Conservation (phyloP, 2,888 invertebrate species). For the Brenthis hecate region DNA sequence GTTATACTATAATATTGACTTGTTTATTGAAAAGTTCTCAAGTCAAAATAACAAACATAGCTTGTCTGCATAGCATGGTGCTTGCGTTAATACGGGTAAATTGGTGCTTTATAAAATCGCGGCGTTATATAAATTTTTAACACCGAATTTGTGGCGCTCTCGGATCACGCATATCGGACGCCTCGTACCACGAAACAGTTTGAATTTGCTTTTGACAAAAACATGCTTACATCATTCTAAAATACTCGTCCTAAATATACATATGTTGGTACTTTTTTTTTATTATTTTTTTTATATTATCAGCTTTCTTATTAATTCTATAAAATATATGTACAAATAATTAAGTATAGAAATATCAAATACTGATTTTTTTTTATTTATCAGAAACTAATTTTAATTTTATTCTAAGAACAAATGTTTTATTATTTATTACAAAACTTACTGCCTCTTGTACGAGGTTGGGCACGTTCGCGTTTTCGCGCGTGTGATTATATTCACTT, state of each 20-base stretch:
- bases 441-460: no score
- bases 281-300: no score
- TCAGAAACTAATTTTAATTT: no score
- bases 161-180: conserved; percentile 62
- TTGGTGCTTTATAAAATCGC: conserved; percentile 52
- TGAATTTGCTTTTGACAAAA: conserved; percentile 8
- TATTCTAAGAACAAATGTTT: no score
- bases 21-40: conserved; percentile 1
- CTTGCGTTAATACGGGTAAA: conserved; percentile 34
- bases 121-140: conserved; percentile 70
- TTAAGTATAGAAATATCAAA: background rate
- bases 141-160: conserved; percentile 69
- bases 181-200: conserved; percentile 57
- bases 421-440: no score
- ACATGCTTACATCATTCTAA: background rate
- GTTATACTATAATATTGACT: background rate
- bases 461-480: no score
- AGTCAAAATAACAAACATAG: conserved; percentile 12
- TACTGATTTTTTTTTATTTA: no score
- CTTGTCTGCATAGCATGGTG: conserved; percentile 8
- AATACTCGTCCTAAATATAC: background rate
- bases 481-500: no score
- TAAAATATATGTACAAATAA: background rate
- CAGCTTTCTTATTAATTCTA: background rate
- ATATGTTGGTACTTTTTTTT: background rate